Percentiles rank a stretch among this genome's conserved stretches.
phyloP scores from a whole-genome alignment of 2,113 vertebrate genomes.

The Leptobrachium leishanense region DNA sequence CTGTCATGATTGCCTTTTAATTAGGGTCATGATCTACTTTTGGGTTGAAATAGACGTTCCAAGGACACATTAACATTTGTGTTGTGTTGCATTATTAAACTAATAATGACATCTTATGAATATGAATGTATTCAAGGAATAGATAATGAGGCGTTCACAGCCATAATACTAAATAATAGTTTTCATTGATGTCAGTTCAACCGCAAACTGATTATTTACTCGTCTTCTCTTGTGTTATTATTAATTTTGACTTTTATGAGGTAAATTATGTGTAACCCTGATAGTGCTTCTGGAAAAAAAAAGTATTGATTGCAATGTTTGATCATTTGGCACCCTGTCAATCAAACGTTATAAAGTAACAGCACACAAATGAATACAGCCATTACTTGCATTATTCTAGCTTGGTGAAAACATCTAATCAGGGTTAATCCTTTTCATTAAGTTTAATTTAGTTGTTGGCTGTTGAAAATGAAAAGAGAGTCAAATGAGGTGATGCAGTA shows the following conservation, averaged over 20 bases:
- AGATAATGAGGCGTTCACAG: constrained; percentile 6
- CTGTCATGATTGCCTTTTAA: too few relatives aligned
- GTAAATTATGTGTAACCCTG: constrained; percentile 15
- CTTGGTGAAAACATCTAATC: neutral
- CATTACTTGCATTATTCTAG: too few relatives aligned
- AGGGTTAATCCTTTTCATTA: neutral
- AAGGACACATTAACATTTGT: too few relatives aligned
- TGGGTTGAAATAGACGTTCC: too few relatives aligned
- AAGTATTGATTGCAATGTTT: neutral
- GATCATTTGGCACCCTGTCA: neutral
- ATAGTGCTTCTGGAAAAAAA: neutral
- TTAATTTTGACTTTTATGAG: constrained; percentile 24
- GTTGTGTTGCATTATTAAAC: too few relatives aligned
- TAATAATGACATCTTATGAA: neutral
- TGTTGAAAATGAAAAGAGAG: too few relatives aligned
- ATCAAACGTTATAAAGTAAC: neutral
- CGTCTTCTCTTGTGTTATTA: constrained; percentile 9
- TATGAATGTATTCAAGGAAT: constrained; percentile 10
- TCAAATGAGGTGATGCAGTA: too few relatives aligned
- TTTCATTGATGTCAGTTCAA: constrained; percentile 32
- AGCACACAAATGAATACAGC: neutral
- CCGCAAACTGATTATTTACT: constrained; percentile 31
- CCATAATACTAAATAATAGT: constrained; percentile 35
- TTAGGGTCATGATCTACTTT: too few relatives aligned
- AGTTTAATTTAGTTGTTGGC: too few relatives aligned